These are phyloP conservation scores for Arenaria interpres DNA, from an alignment of 2,113 vertebrate genomes.

Conservation along the genomic window DNA sequence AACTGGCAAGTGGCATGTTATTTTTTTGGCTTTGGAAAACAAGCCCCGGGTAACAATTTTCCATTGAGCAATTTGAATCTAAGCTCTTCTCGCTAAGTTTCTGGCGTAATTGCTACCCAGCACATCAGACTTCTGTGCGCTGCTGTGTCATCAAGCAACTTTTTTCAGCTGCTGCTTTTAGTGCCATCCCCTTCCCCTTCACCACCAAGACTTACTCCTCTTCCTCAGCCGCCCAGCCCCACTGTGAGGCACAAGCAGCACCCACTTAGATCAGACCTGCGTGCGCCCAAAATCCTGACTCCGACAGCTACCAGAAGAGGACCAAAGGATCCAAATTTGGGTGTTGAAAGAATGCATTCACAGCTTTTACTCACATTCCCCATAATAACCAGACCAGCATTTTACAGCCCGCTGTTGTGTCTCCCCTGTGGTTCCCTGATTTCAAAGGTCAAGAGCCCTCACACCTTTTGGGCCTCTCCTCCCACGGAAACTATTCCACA, in stretches of 20 bases:
- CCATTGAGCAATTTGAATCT: background rate
- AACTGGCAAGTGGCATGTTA: background rate
- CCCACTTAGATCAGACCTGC: background rate
- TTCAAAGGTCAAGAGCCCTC: background rate
- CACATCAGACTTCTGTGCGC: background rate
- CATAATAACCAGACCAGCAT: fast-evolving
- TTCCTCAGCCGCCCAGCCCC: background rate
- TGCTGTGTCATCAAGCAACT: background rate
- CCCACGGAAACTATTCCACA: background rate
- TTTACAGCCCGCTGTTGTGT: fast-evolving
- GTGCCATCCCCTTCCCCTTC: background rate
- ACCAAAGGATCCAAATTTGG: background rate
- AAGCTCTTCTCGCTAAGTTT: background rate
- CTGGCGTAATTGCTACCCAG: background rate
- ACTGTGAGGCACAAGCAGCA: fast-evolving
- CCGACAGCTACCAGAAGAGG: background rate
- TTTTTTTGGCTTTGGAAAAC: background rate
- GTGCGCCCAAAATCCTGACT: background rate
- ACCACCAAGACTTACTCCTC: background rate
- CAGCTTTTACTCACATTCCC: background rate
- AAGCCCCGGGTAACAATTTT: background rate
- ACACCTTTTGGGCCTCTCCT: background rate
- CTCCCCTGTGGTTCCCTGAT: background rate
- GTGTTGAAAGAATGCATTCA: background rate
- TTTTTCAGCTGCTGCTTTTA: background rate